These are phyloP conservation scores for Porites rus DNA, from an alignment of 92 coral and sea anemone species.

Conservation along the genomic window DNA sequence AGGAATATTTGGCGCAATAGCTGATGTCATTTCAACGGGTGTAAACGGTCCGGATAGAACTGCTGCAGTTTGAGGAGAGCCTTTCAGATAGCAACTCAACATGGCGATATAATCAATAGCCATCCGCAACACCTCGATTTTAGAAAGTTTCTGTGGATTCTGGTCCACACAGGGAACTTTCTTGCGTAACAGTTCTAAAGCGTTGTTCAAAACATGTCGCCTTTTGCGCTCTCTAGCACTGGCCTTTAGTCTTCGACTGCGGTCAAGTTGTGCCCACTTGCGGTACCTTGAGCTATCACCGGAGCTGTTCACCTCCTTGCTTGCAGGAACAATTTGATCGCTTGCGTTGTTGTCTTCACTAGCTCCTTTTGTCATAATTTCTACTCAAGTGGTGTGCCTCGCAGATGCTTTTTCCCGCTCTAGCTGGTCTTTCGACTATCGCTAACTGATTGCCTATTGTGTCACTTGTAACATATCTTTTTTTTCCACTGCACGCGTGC, in stretches of 20 bases:
- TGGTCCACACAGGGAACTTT: slow-evolving; percentile 98
- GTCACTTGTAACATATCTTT: slow-evolving; percentile 60
- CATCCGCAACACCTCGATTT: slow-evolving; percentile 91
- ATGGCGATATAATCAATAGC: slow-evolving; percentile 96
- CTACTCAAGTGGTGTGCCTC: slow-evolving; percentile 25
- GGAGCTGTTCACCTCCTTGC: slow-evolving; percentile 11
- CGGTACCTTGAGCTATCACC: slow-evolving; percentile 84
- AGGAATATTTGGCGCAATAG: slow-evolving; percentile 25
- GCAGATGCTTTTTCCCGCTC: slow-evolving; percentile 69
- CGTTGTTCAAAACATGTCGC: slow-evolving; percentile 95
- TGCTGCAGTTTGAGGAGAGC: slow-evolving; percentile 65
- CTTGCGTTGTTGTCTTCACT: slow-evolving; percentile 51
- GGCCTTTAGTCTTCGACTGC: slow-evolving; percentile 92
- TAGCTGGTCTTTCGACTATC: slow-evolving; percentile 57
- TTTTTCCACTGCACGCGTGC: slow-evolving; percentile 83
- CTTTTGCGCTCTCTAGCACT: slow-evolving; percentile 96
- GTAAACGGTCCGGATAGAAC: slow-evolving; percentile 44
- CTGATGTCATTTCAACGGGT: slow-evolving; percentile 46
- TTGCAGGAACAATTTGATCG: slow-evolving; percentile 34
- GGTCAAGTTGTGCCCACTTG: slow-evolving; percentile 95
- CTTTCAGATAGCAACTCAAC: slow-evolving; percentile 92
- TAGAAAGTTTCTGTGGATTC: slow-evolving; percentile 97
- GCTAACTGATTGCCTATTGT: slow-evolving; percentile 62
- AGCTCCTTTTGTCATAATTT: slow-evolving; percentile 70
- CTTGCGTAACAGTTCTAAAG: slow-evolving; percentile 88